Evolutionary conservation across 2,888 invertebrate species (phyloP).

Genomic region (Eretmocerus hayati): DNA sequence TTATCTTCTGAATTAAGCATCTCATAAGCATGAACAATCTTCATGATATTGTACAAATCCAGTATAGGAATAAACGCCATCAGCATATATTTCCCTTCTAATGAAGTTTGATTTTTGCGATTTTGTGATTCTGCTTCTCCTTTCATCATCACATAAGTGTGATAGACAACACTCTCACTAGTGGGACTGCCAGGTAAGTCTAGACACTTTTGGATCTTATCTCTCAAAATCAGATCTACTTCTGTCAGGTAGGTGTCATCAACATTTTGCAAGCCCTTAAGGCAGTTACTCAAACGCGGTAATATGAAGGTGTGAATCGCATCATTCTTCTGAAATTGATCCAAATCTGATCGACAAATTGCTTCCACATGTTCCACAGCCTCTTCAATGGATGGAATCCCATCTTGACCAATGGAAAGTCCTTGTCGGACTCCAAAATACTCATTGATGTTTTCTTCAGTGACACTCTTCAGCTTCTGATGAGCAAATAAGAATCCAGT

Average conservation of each 20-base stretch:
- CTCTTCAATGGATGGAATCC: constrained; percentile 22
- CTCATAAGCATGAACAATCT: constrained; percentile 11
- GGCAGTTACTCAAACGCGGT: constrained; percentile 30
- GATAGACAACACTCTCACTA: constrained; percentile 24
- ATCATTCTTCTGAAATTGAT: constrained; percentile 26
- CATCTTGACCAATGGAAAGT: constrained; percentile 24
- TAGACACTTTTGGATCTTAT: constrained; percentile 29
- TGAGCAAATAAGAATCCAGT: constrained; percentile 24
- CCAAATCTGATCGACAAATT: constrained; percentile 20
- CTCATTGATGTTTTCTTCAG: constrained; percentile 27
- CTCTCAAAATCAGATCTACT: constrained; percentile 27
- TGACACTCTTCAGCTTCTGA: constrained; percentile 17
- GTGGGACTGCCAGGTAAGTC: constrained; percentile 32
- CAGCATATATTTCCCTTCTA: no score
- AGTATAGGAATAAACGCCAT: constrained; percentile 8
- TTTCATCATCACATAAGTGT: neutral
- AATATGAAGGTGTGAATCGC: constrained; percentile 26
- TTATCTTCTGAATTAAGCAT: constrained; percentile 8
- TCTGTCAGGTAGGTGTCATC: constrained; percentile 24
- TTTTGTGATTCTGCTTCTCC: neutral
- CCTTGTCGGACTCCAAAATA: constrained; percentile 37
- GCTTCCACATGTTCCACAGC: constrained; percentile 21
- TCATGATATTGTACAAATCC: constrained; percentile 13
- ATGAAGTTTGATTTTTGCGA: no score
- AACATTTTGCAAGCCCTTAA: constrained; percentile 27